phyloP scores from a whole-genome alignment of 2,888 invertebrate species.

The Pachliopta kotzebuea region DNA sequence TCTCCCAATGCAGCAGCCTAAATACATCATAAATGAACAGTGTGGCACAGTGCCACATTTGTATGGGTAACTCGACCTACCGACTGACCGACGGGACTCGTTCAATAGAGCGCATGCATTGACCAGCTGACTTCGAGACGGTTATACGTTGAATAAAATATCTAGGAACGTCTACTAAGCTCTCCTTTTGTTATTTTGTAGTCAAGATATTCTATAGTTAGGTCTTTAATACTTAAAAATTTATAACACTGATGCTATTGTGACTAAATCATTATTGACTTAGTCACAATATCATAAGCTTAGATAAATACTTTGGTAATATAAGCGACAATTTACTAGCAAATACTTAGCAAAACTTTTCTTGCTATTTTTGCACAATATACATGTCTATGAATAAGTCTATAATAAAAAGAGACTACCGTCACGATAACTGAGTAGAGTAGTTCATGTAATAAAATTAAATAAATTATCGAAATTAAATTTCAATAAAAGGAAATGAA shows the following conservation, averaged over 20 bases:
- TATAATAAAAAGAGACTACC: too few species aligned
- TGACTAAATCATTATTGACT: background rate
- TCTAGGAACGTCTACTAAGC: constrained; percentile 14
- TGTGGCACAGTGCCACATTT: constrained; percentile 31
- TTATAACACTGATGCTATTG: background rate
- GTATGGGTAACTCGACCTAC: constrained; percentile 31
- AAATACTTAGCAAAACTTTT: too few species aligned
- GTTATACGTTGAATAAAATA: constrained; percentile 27
- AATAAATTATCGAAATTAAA: too few species aligned
- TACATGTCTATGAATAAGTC: too few species aligned
- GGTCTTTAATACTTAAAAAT: background rate
- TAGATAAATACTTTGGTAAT: too few species aligned
- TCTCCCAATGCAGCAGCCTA: constrained; percentile 57
- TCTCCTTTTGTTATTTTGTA: constrained; percentile 13
- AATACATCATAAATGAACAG: constrained; percentile 55
- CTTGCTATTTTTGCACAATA: too few species aligned
- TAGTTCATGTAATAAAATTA: too few species aligned
- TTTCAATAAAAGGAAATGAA: too few species aligned
- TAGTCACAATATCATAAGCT: too few species aligned
- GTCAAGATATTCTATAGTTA: background rate
- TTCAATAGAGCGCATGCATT: constrained; percentile 29
- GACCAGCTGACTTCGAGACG: constrained; percentile 24
- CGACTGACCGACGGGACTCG: constrained; percentile 19
- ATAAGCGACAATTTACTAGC: background rate
- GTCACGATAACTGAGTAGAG: too few species aligned